Base-by-base conservation (phyloP, 2,797 vertebrate species). In the Coreius guichenoti region DNA sequence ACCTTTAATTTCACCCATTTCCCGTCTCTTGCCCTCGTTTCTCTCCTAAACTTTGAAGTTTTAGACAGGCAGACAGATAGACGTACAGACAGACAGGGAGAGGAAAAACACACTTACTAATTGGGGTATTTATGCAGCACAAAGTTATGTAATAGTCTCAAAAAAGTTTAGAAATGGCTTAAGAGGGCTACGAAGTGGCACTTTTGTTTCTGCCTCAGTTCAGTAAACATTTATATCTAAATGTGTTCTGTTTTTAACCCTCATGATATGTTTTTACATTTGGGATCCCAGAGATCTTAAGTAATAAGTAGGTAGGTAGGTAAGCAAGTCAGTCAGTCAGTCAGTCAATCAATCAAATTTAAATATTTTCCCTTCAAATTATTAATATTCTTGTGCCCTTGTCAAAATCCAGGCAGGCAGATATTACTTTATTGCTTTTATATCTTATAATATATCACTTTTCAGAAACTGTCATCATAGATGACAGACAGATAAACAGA, bases 111-210 rank as follows among this genome's bases (percentile, higher is more conserved):
- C 19, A 31, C 3, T 47, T 29, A 65, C 68, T 80, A 74, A 61
- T 54, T 51, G 45, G 68, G 75, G 80, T 74, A 73, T 78, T 80
- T 88, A 45, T 17, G 67, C 17, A 86, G 61, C 36, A 45, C 49
- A 58, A 39, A 43, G 26, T 70, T 72, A 72, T 79, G 61, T 68
- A 76, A 67, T 45, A 76, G 58, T 29, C 58, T 21, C 8, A 75
- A 74, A 36, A 36, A 3, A 49, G 21, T 67, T n/a, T 76, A 83
- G 33, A 67, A 51, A 63, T 72, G 51, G 67, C 49, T 81, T 70
- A 70, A 47, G 29, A 49, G 14, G 21, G 21, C 29, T 36, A 67
- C 3, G 0, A 47, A 75, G 36, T 23, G 31, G 0, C 72, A 31
- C n/a, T 68, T 77, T 77, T 56, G 47, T 23, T 29, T 76, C 47